These are phyloP conservation scores for Pedetes capensis DNA, from an alignment of 2,113 vertebrate genomes.

Conservation along the genomic window DNA sequence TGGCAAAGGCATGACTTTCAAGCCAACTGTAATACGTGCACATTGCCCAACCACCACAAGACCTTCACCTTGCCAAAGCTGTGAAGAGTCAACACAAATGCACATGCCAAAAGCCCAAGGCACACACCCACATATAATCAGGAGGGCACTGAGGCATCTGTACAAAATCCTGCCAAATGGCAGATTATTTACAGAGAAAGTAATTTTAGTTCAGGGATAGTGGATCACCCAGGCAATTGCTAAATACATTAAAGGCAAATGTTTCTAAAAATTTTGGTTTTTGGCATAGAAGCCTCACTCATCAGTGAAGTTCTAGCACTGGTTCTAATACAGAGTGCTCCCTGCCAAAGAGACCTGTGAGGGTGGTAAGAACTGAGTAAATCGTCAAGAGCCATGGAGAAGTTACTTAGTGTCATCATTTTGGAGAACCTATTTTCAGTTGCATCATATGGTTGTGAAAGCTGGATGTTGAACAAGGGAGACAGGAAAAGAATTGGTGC, in stretches of 20 bases:
- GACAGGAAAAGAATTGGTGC: too few relatives aligned
- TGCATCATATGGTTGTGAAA: too few relatives aligned
- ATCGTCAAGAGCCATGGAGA: not conserved
- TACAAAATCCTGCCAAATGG: conserved; percentile 17
- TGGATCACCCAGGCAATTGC: not conserved
- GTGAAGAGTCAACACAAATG: conserved; percentile 9
- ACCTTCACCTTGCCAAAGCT: not conserved
- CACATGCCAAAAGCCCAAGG: conserved; percentile 6
- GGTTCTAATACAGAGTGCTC: not conserved
- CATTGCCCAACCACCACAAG: not conserved
- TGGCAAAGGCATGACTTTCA: not conserved
- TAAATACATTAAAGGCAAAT: conserved; percentile 10
- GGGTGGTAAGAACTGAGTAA: not conserved
- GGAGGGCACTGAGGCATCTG: not conserved
- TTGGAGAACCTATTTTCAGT: not conserved
- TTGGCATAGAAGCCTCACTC: not conserved
- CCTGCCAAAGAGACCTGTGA: not conserved
- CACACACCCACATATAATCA: not conserved
- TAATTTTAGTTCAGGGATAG: conserved; percentile 40
- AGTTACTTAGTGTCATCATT: not conserved
- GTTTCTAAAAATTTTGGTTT: conserved; percentile 18
- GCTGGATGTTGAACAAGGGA: too few relatives aligned
- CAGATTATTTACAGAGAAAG: conserved; percentile 39
- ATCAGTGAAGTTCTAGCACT: not conserved
- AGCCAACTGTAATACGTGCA: not conserved